Evolutionary conservation across 2,888 invertebrate species (phyloP).

Genomic region (Maniola hyperantus): DNA sequence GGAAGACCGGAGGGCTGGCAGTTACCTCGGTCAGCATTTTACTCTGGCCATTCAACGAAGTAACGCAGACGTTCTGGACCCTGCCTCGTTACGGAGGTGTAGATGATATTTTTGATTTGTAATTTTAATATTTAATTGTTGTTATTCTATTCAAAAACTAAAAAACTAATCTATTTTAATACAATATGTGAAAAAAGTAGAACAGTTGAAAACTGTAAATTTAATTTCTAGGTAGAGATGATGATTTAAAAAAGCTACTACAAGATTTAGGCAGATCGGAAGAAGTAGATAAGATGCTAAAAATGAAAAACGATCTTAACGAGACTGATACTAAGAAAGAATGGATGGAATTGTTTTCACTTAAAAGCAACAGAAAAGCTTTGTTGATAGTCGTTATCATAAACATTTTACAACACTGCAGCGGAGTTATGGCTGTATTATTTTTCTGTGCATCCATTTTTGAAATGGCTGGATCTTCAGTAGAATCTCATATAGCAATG

Average conservation of each 20-base stretch:
- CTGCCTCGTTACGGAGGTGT: too few relatives aligned
- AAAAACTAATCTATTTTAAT: too few relatives aligned
- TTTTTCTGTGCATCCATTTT: constrained; percentile 56
- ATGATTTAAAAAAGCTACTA: constrained; percentile 46
- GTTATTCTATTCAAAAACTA: too few relatives aligned
- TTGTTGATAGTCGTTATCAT: constrained; percentile 50
- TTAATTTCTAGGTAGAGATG: constrained; percentile 48
- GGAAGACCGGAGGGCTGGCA: too few relatives aligned
- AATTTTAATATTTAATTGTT: too few relatives aligned
- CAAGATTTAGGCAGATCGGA: constrained; percentile 48
- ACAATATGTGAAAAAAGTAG: too few relatives aligned
- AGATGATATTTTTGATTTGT: too few relatives aligned
- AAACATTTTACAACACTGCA: constrained; percentile 50
- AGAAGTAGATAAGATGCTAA: constrained; percentile 45
- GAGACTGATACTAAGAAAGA: constrained; percentile 37
- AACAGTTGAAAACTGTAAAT: too few relatives aligned
- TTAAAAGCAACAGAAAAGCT: constrained; percentile 53
- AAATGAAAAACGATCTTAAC: constrained; percentile 39
- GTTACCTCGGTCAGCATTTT: too few relatives aligned
- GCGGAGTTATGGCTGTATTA: constrained; percentile 50
- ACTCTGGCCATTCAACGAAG: too few relatives aligned
- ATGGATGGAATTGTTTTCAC: constrained; percentile 49
- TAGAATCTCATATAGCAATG: constrained; percentile 53
- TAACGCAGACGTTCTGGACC: too few relatives aligned
- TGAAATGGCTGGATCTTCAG: constrained; percentile 50